Conservation (phyloP, 64 coral and sea anemone species). For the Montipora sp. region DNA sequence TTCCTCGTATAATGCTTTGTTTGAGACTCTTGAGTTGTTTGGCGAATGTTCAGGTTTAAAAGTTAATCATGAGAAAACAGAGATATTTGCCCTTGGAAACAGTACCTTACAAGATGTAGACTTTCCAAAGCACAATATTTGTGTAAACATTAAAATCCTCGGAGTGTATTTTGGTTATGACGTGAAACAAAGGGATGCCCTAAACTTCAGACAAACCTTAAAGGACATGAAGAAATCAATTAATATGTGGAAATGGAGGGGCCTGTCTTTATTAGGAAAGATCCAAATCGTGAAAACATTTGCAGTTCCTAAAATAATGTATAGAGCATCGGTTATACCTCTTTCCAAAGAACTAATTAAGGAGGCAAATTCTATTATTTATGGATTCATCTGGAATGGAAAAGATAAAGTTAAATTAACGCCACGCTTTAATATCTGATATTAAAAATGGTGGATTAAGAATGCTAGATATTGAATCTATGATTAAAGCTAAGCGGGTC, state of each 20-base stretch:
- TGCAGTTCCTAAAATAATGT: conserved; percentile 31
- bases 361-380: background rate
- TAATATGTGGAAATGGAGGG: no score
- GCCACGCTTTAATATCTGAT: background rate
- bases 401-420: no score
- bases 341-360: conserved; percentile 21
- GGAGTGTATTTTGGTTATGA: background rate
- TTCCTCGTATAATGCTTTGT: background rate
- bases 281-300: conserved; percentile 29
- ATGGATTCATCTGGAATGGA: no score
- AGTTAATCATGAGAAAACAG: no score
- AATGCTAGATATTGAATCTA: no score
- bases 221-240: no score
- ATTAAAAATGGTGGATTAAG: background rate
- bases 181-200: no score
- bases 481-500: no score
- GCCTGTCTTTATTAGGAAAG: no score
- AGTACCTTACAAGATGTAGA: background rate
- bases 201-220: no score
- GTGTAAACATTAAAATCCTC: background rate
- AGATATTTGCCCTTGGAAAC: background rate
- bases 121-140: conserved; percentile 11
- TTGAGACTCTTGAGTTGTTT: background rate
- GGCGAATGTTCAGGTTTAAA: no score
- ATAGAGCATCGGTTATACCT: conserved; percentile 7